These are phyloP conservation scores for Sminthopsis crassicaudata DNA, from an alignment of 2,113 vertebrate species.

Conservation along the genomic window DNA sequence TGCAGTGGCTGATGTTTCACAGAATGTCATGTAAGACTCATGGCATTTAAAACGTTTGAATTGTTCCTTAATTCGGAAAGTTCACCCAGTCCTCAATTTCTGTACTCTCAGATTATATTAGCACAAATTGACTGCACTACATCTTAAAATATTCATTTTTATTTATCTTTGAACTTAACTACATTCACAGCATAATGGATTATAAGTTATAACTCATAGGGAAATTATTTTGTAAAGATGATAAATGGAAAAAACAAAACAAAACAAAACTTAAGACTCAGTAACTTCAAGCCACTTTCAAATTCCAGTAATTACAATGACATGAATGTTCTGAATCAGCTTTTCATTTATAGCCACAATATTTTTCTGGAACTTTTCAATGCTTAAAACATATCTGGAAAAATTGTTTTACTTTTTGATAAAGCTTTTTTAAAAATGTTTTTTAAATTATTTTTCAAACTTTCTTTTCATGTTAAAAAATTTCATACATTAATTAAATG, in stretches of 20 bases:
- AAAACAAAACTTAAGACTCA: neutral
- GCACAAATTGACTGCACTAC: neutral
- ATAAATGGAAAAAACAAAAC: neutral
- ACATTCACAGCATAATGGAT: neutral
- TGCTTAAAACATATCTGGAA: neutral
- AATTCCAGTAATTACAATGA: neutral
- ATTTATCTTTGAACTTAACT: slow-evolving; percentile 22
- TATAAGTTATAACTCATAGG: neutral
- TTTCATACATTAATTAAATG: neutral
- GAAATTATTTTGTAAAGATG: neutral
- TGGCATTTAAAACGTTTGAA: neutral
- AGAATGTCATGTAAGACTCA: neutral
- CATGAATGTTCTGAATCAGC: neutral
- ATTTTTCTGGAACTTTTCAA: neutral
- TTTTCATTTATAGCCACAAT: slow-evolving; percentile 3
- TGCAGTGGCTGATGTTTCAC: neutral
- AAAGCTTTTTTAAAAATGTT: neutral
- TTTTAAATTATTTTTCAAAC: neutral
- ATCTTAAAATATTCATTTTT: neutral
- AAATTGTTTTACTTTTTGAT: slow-evolving; percentile 19
- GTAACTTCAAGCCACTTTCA: neutral
- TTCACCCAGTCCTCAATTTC: neutral
- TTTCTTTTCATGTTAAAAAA: neutral
- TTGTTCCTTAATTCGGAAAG: neutral
- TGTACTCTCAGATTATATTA: neutral